Percentiles rank a stretch among this genome's conserved stretches.
phyloP scores from a whole-genome alignment of 2,113 vertebrate genomes.

The Neotoma lepida region DNA sequence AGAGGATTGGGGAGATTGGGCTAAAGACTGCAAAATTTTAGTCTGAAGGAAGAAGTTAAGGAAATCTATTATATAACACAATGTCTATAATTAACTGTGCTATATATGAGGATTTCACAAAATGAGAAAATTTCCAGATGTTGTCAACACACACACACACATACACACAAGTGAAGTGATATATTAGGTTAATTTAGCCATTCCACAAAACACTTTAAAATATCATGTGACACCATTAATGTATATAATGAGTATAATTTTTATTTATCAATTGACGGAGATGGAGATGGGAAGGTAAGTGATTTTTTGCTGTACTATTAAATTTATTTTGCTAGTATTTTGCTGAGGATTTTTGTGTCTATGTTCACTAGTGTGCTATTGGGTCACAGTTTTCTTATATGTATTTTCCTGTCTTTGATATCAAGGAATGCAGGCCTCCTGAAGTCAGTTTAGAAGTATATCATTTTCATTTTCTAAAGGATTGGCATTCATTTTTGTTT shows the following conservation, averaged over 20 bases:
- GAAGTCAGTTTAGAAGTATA: neutral
- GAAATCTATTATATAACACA: no score
- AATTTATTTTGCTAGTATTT: neutral
- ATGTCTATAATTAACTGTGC: neutral
- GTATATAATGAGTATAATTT: neutral
- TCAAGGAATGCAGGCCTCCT: neutral
- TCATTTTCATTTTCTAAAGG: neutral
- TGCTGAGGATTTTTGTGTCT: neutral
- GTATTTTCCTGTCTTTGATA: neutral
- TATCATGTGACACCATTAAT: neutral
- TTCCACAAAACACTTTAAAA: neutral
- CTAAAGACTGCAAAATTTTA: neutral
- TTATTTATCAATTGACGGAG: neutral
- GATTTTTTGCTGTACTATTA: neutral
- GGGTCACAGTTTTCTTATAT: neutral
- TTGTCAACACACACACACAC: neutral
- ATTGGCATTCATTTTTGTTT: neutral
- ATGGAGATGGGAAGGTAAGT: no score
- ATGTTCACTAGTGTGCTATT: neutral
- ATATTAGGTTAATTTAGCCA: neutral
- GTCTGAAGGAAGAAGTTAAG: neutral
- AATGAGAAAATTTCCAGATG: neutral
- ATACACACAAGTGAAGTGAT: neutral
- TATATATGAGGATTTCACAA: neutral
- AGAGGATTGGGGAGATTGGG: neutral